Conservation (phyloP, 2,113 vertebrate genomes). For the Microtus richardsoni region DNA sequence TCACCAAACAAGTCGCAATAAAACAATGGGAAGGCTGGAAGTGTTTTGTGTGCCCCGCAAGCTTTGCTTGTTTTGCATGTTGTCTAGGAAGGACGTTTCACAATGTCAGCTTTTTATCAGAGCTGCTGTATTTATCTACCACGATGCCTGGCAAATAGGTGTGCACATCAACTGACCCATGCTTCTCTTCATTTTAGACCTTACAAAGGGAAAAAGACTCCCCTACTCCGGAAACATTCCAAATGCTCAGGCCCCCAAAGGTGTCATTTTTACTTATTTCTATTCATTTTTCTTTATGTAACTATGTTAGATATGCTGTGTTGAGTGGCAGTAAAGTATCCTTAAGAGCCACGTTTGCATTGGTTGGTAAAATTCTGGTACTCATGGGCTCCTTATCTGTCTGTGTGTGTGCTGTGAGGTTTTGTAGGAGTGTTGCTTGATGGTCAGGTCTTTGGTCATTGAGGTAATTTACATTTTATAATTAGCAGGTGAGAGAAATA, state of each 20-base stretch:
- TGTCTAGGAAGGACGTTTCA: slow-evolving; percentile 77
- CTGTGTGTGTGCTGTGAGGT: not conserved
- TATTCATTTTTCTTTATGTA: slow-evolving; percentile 82
- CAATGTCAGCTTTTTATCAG: slow-evolving; percentile 80
- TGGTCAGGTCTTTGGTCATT: not conserved
- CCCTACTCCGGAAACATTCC: slow-evolving; percentile 99
- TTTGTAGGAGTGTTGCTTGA: not conserved
- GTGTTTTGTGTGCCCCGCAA: slow-evolving; percentile 79
- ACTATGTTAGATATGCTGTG: slow-evolving; percentile 74
- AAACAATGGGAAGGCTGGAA: slow-evolving; percentile 73
- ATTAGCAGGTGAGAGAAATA: not conserved
- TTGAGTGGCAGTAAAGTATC: slow-evolving; percentile 65
- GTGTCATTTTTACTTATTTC: slow-evolving; percentile 92
- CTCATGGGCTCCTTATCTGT: not conserved
- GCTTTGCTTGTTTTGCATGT: slow-evolving; percentile 92
- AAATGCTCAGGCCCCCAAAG: slow-evolving; percentile 99
- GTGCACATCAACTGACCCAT: slow-evolving; percentile 90
- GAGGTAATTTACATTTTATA: slow-evolving; percentile 11
- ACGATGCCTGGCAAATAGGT: slow-evolving; percentile 78
- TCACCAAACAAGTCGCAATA: slow-evolving; percentile 66
- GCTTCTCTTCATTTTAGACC: slow-evolving; percentile 99
- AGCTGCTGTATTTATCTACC: slow-evolving; percentile 82
- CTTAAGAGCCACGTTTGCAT: slow-evolving; percentile 70
- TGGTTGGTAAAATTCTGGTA: slow-evolving; percentile 48
- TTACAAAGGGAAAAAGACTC: slow-evolving; percentile 99